A percentile compares a stretch with the other conserved stretches of the same genome.
These are phyloP conservation scores for Poecilia picta DNA, from an alignment of 2,797 vertebrate species.

Conservation along the genomic window DNA sequence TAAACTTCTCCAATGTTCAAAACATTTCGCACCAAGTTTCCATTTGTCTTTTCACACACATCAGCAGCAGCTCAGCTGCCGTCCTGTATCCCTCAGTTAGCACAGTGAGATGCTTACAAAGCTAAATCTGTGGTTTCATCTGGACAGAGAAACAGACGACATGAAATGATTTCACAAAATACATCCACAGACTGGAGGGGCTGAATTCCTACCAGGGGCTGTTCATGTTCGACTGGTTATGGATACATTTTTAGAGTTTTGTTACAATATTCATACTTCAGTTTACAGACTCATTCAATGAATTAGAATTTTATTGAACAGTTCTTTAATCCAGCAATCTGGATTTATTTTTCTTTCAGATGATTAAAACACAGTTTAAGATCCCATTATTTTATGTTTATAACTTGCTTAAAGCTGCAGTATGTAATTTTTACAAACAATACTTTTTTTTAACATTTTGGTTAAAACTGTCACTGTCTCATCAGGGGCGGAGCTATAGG, in stretches of 20 bases:
- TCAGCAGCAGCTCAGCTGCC: not conserved
- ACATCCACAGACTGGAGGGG: not conserved
- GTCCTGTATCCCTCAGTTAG: not conserved
- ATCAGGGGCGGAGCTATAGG: no score
- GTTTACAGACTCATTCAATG: not conserved
- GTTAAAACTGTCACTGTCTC: no score
- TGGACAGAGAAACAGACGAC: not conserved
- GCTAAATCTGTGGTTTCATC: not conserved
- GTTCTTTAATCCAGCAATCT: not conserved
- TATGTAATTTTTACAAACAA: no score
- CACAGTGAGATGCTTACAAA: conserved; percentile 2
- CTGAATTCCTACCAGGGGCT: not conserved
- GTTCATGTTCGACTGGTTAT: not conserved
- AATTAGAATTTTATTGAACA: not conserved
- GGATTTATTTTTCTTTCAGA: not conserved
- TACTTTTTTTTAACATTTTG: no score
- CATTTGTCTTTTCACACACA: not conserved
- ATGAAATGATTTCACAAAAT: not conserved
- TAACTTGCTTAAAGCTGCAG: not conserved
- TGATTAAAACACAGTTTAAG: not conserved
- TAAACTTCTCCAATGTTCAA: not conserved
- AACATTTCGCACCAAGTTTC: not conserved
- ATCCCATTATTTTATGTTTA: not conserved
- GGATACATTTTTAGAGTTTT: not conserved
- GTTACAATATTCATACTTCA: not conserved